These are phyloP conservation scores for Sardinella longiceps DNA, from an alignment of 2,797 vertebrate genomes.

Conservation along the genomic window DNA sequence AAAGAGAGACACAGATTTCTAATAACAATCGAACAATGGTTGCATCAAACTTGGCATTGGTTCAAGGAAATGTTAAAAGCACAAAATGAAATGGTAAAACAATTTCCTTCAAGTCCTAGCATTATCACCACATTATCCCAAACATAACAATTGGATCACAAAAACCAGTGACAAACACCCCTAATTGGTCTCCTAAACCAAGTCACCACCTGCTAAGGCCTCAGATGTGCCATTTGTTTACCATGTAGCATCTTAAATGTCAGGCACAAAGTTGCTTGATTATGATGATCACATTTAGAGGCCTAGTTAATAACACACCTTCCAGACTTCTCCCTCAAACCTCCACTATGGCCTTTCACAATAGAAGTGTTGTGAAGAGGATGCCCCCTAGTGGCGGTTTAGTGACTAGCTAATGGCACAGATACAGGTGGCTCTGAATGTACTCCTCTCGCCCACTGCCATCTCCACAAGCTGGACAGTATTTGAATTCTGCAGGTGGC, in stretches of 20 bases:
- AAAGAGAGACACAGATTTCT: not conserved
- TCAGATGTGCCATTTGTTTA: not conserved
- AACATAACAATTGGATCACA: not conserved
- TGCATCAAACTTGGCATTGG: not conserved
- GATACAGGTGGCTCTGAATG: not conserved
- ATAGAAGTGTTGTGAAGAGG: not conserved
- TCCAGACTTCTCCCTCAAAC: not conserved
- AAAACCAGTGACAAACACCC: not conserved
- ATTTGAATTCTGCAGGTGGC: not conserved
- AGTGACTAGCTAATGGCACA: not conserved
- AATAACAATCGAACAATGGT: not conserved
- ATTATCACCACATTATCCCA: not conserved
- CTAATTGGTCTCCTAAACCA: not conserved
- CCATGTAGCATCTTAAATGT: not conserved
- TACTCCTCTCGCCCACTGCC: not conserved
- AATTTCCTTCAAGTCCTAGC: not conserved
- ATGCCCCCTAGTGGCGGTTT: not conserved
- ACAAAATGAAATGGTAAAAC: not conserved
- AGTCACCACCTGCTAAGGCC: not conserved
- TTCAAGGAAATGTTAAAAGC: not conserved
- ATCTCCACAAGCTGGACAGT: not conserved
- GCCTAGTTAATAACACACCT: not conserved
- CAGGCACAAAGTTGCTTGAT: not conserved
- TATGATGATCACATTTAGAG: not conserved
- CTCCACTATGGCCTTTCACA: not conserved